Percentiles rank a stretch among this genome's conserved stretches.
These are phyloP conservation scores for Crenichthys baileyi DNA, from an alignment of 2,797 vertebrate genomes.

Conservation along the genomic window DNA sequence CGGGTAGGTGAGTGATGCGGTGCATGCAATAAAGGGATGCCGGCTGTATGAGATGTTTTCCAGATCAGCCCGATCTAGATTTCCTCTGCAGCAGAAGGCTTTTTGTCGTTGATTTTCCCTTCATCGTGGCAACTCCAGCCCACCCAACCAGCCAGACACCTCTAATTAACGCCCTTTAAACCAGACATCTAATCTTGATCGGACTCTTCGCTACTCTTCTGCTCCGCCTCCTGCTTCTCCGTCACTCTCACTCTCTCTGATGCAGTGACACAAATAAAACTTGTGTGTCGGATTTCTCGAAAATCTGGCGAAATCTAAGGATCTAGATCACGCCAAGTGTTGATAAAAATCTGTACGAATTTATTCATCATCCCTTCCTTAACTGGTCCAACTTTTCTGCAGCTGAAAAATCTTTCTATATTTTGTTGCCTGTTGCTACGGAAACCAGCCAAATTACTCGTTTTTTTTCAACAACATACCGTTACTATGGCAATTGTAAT, in stretches of 20 bases:
- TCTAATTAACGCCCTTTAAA: conserved; percentile 54
- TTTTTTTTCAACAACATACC: conserved; percentile 27
- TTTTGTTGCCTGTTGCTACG: conserved; percentile 57
- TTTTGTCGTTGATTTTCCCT: conserved; percentile 25
- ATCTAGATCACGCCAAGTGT: neutral
- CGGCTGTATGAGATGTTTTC: conserved; percentile 21
- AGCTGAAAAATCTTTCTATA: conserved; percentile 25
- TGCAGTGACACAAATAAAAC: conserved; percentile 53
- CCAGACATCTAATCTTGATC: conserved; percentile 21
- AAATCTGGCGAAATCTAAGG: conserved; percentile 4
- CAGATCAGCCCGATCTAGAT: conserved; percentile 28
- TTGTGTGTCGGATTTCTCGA: neutral
- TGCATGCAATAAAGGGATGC: conserved; percentile 29
- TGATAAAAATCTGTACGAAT: neutral
- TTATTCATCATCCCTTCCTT: neutral
- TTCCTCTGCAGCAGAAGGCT: conserved; percentile 59
- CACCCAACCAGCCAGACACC: conserved; percentile 25
- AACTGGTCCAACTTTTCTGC: neutral
- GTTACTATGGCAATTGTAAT: conserved; percentile 65
- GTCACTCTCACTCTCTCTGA: conserved; percentile 54
- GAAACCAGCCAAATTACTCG: conserved; percentile 65
- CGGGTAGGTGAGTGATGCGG: conserved; percentile 30
- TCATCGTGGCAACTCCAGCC: conserved; percentile 27
- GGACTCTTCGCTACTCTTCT: neutral
- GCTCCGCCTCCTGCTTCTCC: conserved; percentile 32